Base-by-base conservation (phyloP, 2,797 vertebrate species). In the Mionectes olivaceus region DNA sequence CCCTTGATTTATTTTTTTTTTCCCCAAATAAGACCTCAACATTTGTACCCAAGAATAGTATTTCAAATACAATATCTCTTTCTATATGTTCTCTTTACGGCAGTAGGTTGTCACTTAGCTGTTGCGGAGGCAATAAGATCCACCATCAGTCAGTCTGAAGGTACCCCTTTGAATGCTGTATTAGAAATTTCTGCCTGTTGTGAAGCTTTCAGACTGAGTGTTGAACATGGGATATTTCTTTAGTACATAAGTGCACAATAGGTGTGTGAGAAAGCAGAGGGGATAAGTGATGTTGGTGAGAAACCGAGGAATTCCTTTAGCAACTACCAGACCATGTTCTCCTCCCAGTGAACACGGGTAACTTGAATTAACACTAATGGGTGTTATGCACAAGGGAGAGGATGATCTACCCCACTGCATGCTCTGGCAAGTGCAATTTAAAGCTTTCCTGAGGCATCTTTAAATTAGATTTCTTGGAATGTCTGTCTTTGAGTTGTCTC, bases 401-500 rank as follows among this genome's bases (percentile, higher is more conserved):
- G 39, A 71, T 49, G 46, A 78, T 78, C 75, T 75, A 55, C 35
- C 73, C 76, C 41, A 28, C 10, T 74, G 61, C 56, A 39, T 41
- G 80, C 76, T 63, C 77, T 61, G 71, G 81, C 63, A 94, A 95
- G 65, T 71, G 41, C 49, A 95, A 90, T 91, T 82, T 89, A 94
- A 94, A 96, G 83, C 75, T 95, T 96, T 94, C 92, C 81, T 4
- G 32, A 89, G 80, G 78, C 93, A 90, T 80, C 80, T 94, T 91
- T 76, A 91, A 86, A 83, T 83, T 87, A 59, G 61, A 59, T 87
- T 83, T 77, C 75, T 90, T 81, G 53, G 14, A 79, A 9, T 0
- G 1, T 70, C 44, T 85, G 33, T 55, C 59, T 75, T 77, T 47
- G 41, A 69, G 35, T 55, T 87, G 37, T 53, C 64, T 69, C 19